Base-by-base conservation (phyloP, 2,113 vertebrate species). In the Kryptolebias marmoratus region DNA sequence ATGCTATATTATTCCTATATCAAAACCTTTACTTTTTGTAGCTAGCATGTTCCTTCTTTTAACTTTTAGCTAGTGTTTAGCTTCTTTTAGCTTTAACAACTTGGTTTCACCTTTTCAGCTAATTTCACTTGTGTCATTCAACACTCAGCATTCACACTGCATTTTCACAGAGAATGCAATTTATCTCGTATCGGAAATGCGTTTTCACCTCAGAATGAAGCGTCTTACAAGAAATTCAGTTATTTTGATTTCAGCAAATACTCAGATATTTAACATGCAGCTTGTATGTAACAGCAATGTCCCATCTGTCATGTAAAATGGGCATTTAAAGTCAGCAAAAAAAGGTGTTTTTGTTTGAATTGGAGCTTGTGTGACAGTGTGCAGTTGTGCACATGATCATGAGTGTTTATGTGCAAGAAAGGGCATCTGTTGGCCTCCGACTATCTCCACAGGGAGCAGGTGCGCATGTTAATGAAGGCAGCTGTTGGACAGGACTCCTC, bases 361-460 rank as follows among this genome's bases (percentile, higher is more conserved):
- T 45, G 62, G 76, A 57, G 75, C 52, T 80, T 79, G 77, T 86
- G 77, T 62, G 81, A 55, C 56, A 54, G 82, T 84, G 86, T 82
- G 75, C 82, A 39, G 68, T 58, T 63, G 63, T 27, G 53, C 57
- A 39, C 55, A 56, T n/a, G 57, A 64, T 68, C 64, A 66, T 61
- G 59, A 48, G 79, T 79, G 86, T 90, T 71, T 79, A 65, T 83
- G 77, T 60, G 77, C 18, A 45, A 75, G 71, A 73, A 80, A 91
- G 91, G 92, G 94, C 93, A 90, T 94, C 92, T 89, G 94, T 92
- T 89, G 86, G 75, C 61, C 60, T 88, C 92, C 90, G 90, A 95
- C 94, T 94, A 93, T 93, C 93, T 93, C 78, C 81, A 85, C 88
- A 87, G 91, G 92, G 94, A 97, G 96, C 96, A 97, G 97, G 96